A percentile compares a stretch with the other conserved stretches of the same genome.
phyloP scores from a whole-genome alignment of 2,113 vertebrate species.

The Gambusia affinis region DNA sequence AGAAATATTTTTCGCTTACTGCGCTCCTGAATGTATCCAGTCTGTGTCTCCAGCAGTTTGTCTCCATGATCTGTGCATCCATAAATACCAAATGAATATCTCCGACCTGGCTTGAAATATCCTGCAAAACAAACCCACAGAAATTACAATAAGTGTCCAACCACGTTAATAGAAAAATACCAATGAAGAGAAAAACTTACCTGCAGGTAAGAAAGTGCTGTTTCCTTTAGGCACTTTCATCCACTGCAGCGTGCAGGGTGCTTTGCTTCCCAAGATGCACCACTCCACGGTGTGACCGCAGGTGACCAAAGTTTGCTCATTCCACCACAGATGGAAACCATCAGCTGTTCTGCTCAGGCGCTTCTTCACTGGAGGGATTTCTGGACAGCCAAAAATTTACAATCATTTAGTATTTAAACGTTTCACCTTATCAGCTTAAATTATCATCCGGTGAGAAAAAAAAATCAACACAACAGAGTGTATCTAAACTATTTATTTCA shows the following conservation, averaged over 20 bases:
- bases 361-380: neutral
- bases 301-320: slow-evolving; percentile 16
- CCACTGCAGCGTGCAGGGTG: slow-evolving; percentile 56
- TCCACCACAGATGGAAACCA: slow-evolving; percentile 65
- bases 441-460: neutral
- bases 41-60: slow-evolving; percentile 57
- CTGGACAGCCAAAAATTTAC: slow-evolving; percentile 8
- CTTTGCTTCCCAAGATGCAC: slow-evolving; percentile 42
- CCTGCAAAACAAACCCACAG: slow-evolving; percentile 30
- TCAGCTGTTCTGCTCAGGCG: slow-evolving; percentile 24
- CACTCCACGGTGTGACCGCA: slow-evolving; percentile 74
- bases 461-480: neutral
- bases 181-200: slow-evolving; percentile 34
- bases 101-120: slow-evolving; percentile 44
- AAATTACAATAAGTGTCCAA: neutral
- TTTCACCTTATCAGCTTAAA: neutral
- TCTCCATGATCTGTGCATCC: slow-evolving; percentile 55
- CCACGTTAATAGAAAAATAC: too few species aligned
- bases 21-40: slow-evolving; percentile 66
- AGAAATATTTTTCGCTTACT: slow-evolving; percentile 51
- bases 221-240: slow-evolving; percentile 42
- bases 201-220: slow-evolving; percentile 44
- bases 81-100: slow-evolving; percentile 72
- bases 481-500: neutral
- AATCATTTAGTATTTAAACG: neutral